Percentiles rank a stretch among this genome's conserved stretches.
Evolutionary conservation across 2,888 invertebrate genomes (phyloP).

Genomic region (Chirona hameri): DNA sequence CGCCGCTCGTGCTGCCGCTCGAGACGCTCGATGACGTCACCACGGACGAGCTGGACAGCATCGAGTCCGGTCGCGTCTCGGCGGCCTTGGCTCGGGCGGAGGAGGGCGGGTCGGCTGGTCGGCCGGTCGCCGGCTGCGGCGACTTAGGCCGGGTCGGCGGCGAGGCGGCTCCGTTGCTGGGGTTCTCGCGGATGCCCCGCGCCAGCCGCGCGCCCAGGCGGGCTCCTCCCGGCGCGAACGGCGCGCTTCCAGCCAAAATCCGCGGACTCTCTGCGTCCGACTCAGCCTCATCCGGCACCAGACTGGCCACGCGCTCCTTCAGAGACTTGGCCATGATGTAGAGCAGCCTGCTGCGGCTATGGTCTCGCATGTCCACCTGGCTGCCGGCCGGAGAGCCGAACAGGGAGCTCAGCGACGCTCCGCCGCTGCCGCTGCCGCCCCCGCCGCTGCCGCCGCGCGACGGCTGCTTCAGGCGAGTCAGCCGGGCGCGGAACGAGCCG

Average conservation of each 20-base stretch:
- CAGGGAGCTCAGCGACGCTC: background rate
- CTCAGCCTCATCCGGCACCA: conserved; percentile 42
- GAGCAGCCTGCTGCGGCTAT: conserved; percentile 41
- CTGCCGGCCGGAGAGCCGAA: conserved; percentile 22
- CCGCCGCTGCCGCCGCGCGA: background rate
- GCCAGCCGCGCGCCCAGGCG: conserved; percentile 83
- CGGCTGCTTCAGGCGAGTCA: conserved; percentile 37
- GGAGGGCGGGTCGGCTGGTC: conserved; percentile 31
- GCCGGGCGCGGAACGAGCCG: background rate
- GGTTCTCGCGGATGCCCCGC: conserved; percentile 62
- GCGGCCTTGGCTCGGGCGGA: conserved; percentile 12
- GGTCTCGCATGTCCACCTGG: conserved; percentile 32
- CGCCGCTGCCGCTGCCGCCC: background rate
- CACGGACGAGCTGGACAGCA: conserved; percentile 29
- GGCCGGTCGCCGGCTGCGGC: conserved; percentile 29
- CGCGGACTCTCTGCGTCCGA: conserved; percentile 32
- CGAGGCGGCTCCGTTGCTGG: conserved; percentile 66
- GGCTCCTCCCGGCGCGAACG: conserved; percentile 61
- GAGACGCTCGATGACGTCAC: conserved; percentile 35
- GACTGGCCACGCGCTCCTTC: conserved; percentile 45
- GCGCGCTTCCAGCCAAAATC: conserved; percentile 49
- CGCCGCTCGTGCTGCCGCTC: conserved; percentile 8
- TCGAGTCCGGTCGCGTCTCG: conserved; percentile 41
- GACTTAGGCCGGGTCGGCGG: conserved; percentile 41
- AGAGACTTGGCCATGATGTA: conserved; percentile 47